Evolutionary conservation across 2,888 invertebrate genomes (phyloP), one percentile per base, ranked within the genome.

Genomic region (Girardia tigrina): DNA sequence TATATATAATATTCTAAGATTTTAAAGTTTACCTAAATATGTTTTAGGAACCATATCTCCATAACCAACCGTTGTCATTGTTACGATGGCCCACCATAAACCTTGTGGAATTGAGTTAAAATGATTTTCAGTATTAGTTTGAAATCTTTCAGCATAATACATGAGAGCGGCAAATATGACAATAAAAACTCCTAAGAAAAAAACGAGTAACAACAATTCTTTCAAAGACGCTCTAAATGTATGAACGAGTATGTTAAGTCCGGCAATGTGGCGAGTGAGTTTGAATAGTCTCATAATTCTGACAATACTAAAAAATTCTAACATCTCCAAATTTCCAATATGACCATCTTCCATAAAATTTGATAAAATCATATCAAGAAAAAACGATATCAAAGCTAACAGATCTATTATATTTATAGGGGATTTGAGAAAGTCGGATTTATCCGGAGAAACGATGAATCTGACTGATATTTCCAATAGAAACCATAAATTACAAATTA

Each of bases 11-110:
- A 14, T 16, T 12, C 26, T 70, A 70, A 26, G 6, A 70, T 16
- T 12, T 27, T 26, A 70, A 8, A 8, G 23, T 26, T 29, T 36
- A 73, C 73, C 73, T 20, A 73, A 28, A 36, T 73, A 73, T 27
- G 76, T 75, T 28, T 75, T 92, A 1, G 94, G 94, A 36, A 90
- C 91, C 94, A 92, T 91, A 85, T 94, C 93, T 0, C 93, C 93
- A 82, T 94, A 94, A 69, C 92, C 93, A 72, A 93, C 92, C 29
- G 92, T 93, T 90, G 84, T 84, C 95, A 95, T 94, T 79, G 94
- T 94, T 69, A 94, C 94, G 78, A 94, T 90, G 27, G 93, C 93
- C 93, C 94, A 94, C 94, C 94, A 94, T 69, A 95, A 86, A 8
- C 94, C 94, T 78, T 90, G 88, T 0, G 92, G 92, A 80, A 94